Evolutionary conservation across 2,888 invertebrate species (phyloP).

Genomic region (Sinodicranocentrus sp.): DNA sequence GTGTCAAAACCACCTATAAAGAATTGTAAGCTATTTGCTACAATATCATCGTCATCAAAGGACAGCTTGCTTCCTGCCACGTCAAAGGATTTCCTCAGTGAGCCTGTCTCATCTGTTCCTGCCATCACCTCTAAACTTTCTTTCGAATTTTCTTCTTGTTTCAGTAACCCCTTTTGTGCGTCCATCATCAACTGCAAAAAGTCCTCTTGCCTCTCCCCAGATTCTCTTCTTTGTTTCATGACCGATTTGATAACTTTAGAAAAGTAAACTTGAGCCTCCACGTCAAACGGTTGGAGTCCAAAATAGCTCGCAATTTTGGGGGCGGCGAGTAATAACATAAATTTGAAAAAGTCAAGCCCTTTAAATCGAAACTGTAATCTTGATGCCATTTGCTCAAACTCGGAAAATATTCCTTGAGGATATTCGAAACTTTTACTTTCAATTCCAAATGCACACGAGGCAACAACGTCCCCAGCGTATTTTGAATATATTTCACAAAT

Average conservation of each 20-base stretch:
- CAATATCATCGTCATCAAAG: constrained; percentile 80
- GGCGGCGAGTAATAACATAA: constrained; percentile 78
- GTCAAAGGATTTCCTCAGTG: constrained; percentile 80
- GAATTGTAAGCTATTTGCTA: constrained; percentile 82
- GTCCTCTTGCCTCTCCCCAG: constrained; percentile 80
- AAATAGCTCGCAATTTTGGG: constrained; percentile 78
- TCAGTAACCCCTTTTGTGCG: constrained; percentile 79
- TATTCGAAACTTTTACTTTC: constrained; percentile 81
- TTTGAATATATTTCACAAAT: constrained; percentile 82
- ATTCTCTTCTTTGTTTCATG: constrained; percentile 80
- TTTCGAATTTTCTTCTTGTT: constrained; percentile 52
- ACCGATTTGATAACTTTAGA: constrained; percentile 80
- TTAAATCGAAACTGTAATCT: constrained; percentile 77
- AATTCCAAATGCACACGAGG: constrained; percentile 83
- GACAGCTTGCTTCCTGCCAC: too few relatives aligned
- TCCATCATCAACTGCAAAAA: constrained; percentile 82
- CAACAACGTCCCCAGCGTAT: constrained; percentile 83
- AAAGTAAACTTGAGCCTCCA: constrained; percentile 79
- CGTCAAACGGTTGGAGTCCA: constrained; percentile 77
- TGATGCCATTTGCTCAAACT: constrained; percentile 80
- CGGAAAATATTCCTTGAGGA: constrained; percentile 77
- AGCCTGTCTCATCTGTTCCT: constrained; percentile 78
- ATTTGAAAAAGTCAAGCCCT: constrained; percentile 77
- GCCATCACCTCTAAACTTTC: constrained; percentile 59
- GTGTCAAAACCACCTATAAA: constrained; percentile 84